Evolutionary conservation across 2,888 invertebrate species (phyloP).

Genomic region (Cheilosia urbana): DNA sequence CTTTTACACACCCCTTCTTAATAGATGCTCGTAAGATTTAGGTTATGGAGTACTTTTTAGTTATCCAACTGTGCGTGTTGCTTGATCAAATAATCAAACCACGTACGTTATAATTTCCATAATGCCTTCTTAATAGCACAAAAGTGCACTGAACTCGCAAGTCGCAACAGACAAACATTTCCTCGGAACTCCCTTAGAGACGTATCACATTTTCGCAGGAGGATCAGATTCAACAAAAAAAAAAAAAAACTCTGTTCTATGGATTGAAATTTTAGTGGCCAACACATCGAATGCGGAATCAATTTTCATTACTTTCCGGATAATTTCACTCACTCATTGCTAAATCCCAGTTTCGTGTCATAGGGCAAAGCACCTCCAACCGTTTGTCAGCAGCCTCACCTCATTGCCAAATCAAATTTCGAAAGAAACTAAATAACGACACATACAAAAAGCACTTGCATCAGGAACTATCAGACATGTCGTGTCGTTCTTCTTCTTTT

Average conservation of each 20-base stretch:
- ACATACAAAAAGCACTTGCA: constrained; percentile 53
- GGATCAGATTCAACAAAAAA: not conserved
- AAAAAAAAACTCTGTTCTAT: not conserved
- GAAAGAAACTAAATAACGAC: constrained; percentile 16
- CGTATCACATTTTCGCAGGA: too few species aligned
- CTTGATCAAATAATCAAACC: too few species aligned
- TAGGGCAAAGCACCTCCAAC: constrained; percentile 38
- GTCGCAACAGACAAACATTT: too few species aligned
- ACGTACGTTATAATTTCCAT: too few species aligned
- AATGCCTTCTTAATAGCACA: too few species aligned
- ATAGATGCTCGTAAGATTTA: too few species aligned
- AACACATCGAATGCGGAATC: not conserved
- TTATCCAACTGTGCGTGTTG: too few species aligned
- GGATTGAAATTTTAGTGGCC: not conserved
- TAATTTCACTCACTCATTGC: constrained; percentile 3
- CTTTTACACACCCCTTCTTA: too few species aligned
- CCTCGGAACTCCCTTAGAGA: too few species aligned
- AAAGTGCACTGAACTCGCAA: too few species aligned
- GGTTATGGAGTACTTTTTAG: too few species aligned
- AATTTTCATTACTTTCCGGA: not conserved
- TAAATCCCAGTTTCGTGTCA: constrained; percentile 39
- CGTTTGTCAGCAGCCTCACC: not conserved
- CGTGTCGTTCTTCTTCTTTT: not conserved
- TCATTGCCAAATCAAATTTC: constrained; percentile 65
- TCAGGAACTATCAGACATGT: constrained; percentile 26